Conservation (phyloP, 1,140 invertebrate species). For the Calosoma granatense region DNA sequence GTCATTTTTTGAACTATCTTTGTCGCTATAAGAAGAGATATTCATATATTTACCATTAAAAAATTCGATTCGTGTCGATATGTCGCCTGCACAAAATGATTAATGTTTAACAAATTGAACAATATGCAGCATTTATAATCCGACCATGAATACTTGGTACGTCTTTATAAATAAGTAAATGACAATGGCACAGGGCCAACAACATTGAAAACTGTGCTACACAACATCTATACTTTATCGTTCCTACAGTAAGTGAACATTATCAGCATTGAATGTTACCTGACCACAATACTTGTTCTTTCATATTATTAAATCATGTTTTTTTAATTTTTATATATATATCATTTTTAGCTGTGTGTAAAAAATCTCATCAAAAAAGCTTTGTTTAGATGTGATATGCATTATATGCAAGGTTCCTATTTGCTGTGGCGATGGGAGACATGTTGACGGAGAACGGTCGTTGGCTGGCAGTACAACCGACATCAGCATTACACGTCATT, state of each 20-base stretch:
- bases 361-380: slow-evolving; percentile 5
- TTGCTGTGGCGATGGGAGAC: too few species aligned
- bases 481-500: too few species aligned
- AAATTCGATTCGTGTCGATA: background rate
- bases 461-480: too few species aligned
- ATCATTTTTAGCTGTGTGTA: background rate
- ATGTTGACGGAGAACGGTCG: too few species aligned
- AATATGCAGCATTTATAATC: too few species aligned
- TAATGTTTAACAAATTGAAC: too few species aligned
- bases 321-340: background rate
- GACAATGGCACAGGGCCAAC: background rate
- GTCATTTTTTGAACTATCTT: slow-evolving; percentile 4
- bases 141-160: too few species aligned
- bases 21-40: background rate
- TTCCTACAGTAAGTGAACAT: background rate
- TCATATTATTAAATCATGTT: too few species aligned
- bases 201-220: background rate
- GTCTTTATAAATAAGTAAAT: too few species aligned
- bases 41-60: background rate
- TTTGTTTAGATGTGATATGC: background rate
- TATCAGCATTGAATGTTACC: background rate
- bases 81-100: background rate
- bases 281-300: too few species aligned
- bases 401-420: too few species aligned
- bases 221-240: background rate